phyloP scores from a whole-genome alignment of 2,113 vertebrate genomes.

The Engraulis encrasicolus region DNA sequence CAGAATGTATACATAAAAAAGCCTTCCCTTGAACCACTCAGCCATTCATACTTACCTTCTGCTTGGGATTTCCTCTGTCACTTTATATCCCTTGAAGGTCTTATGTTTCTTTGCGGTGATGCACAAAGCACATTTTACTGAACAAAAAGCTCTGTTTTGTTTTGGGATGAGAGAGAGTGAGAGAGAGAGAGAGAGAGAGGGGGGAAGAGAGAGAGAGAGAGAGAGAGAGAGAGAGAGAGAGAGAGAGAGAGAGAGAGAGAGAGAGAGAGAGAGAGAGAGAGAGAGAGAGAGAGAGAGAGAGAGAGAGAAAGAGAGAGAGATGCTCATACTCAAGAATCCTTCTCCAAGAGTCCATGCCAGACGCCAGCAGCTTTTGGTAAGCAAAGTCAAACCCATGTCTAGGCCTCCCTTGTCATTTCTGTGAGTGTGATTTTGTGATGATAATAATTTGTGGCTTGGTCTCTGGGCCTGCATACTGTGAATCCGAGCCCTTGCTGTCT shows the following conservation, averaged over 20 bases:
- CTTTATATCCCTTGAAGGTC: background rate
- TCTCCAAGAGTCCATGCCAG: background rate
- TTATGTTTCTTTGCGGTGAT: background rate
- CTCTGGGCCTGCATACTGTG: conserved; percentile 48
- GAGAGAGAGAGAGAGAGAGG: too few species aligned
- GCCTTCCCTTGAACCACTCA: background rate
- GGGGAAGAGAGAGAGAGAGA: background rate
- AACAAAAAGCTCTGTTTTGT: background rate
- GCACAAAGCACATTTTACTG: conserved; percentile 31
- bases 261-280: background rate
- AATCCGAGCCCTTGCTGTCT: background rate
- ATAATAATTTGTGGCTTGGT: conserved; percentile 69
- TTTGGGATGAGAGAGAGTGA: background rate
- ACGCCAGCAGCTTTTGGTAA: background rate
- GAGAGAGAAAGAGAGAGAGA: background rate
- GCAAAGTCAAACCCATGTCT: background rate
- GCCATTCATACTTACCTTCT: background rate
- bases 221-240: background rate
- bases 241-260: background rate
- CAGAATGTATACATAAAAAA: background rate
- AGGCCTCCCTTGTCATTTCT: conserved; percentile 36
- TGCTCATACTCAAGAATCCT: background rate
- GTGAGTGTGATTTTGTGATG: conserved; percentile 54
- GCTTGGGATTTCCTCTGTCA: background rate
- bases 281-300: too few species aligned